Evolutionary conservation across 2,888 invertebrate species (phyloP), one percentile per base, ranked within the genome.

Genomic region (Rhingia rostrata): DNA sequence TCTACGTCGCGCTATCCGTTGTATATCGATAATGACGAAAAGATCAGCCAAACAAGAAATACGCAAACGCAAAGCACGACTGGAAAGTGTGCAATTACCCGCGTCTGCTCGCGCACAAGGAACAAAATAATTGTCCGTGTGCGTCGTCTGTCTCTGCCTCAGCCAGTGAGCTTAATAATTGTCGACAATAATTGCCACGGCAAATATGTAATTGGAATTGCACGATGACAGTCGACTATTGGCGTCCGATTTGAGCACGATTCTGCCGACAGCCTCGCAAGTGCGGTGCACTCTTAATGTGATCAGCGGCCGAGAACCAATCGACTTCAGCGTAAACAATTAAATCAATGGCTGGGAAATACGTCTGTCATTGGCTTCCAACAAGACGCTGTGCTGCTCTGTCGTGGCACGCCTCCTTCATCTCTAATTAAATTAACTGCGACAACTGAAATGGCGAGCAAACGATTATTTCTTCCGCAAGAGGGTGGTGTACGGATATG

Each of bases 1-100:
- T 63, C 7, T 49, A 49, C 30, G 33, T 58, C 49, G 9, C 64
- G 47, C 64, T 39, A 41, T 51, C 51, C 43, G n/a, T 10, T 61
- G 14, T 53, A 14, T 64, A 79, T 79, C 70, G 78, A 70, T 79
- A 72, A 79, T 72, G 70, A 70, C 63, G 54, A 72, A 79, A 58
- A 72, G 70, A 72, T 79, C 78, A 64, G 33, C 45, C 63, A 61
- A 63, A 77, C 64, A 70, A 70, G 70, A 56, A 78, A 39, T 14
- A 56, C 22, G 22, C 41, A 30, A 58, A 22, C 49, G 54, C 69
- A 41, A 58, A 58, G 63, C 33, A 10, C 12, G 30, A 33, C n/a
- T 9, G 9, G 22, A 35, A 43, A 30, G 51, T 43, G 35, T 49
- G 61, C 63, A 79, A 64, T 64, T 79, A 70, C 43, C 58, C 72